Evolutionary conservation across 2,888 invertebrate species (phyloP).

Genomic region (Liopterus haemorrhoidalis): DNA sequence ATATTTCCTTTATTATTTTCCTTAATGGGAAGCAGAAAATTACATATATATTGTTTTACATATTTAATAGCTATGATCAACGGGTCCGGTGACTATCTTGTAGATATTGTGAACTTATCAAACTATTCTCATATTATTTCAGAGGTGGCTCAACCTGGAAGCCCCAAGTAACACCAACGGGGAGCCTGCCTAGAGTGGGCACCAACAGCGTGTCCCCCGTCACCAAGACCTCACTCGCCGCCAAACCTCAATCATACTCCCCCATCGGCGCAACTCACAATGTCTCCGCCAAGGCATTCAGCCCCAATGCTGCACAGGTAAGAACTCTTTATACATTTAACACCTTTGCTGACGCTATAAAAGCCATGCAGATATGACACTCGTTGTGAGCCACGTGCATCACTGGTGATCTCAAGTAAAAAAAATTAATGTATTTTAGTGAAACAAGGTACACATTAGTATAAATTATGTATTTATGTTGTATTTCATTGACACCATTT

Average conservation of each 20-base stretch:
- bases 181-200: constrained; percentile 60
- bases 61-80: no score
- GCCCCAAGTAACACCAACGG: constrained; percentile 79
- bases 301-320: constrained; percentile 25
- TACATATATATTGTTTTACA: no score
- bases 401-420: constrained; percentile 31
- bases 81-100: not conserved
- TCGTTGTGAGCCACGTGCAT: no score
- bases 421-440: constrained; percentile 1
- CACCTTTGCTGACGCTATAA: not conserved
- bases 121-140: constrained; percentile 31
- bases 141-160: constrained; percentile 90
- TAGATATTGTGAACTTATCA: not conserved
- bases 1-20: no score
- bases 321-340: constrained; percentile 7
- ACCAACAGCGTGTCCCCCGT: constrained; percentile 61
- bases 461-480: no score
- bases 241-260: constrained; percentile 60
- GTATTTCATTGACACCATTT: constrained; percentile 27
- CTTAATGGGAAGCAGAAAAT: no score
- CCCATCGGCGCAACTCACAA: constrained; percentile 85
- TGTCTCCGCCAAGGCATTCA: constrained; percentile 79
- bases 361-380: no score
- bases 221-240: constrained; percentile 81
- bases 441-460: no score